Base-by-base conservation (phyloP, 2,113 vertebrate species). In the Sciurus niger region DNA sequence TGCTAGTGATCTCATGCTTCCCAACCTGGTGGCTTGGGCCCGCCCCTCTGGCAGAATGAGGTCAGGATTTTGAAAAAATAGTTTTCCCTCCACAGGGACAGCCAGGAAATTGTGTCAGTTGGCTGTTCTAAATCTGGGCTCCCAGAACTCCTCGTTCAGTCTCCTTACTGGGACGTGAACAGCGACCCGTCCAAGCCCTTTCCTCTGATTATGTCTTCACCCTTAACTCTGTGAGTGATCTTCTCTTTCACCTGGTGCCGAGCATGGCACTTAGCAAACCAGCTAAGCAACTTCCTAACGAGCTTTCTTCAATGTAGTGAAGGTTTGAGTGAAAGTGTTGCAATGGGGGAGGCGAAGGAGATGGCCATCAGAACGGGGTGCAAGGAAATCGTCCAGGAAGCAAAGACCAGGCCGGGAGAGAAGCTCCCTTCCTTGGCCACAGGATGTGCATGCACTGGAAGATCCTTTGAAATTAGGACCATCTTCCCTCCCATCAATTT, bases 381-480 rank as follows among this genome's bases (percentile, higher is more conserved):
- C 51, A 63, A 78, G 68, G 40, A 90, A 79, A 32, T 22, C 34
- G 22, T 28, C 25, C 3, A 12, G 70, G 51, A 76, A 30, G 14
- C 70, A 9, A 30, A 28, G 32, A 51, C 6, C 32, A 48, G 48
- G 7, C 32, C 40, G 16, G 43, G 5, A 9, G 1, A 24, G 48
- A 24, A 48, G n/a, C 1, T 14, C 32, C 28, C 51, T 6, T 22
- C 67, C 53, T 60, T 16, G 10, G 25, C 30, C n/a, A 14, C 40
- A 70, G 43, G 43, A 51, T 32, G 2, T 7, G 12, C 0, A 0
- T 4, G 37, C 2, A 4, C 73, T 7, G 25, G 10, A 37, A 18
- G 18, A 67, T 32, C 32, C 65, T 74, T 34, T 4, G 0, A 32
- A 2, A 0, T 1, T 25, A 20, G n/a, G 65, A 58, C 1, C n/a